Percentiles rank a stretch among this genome's conserved stretches.
phyloP scores from a whole-genome alignment of 2,888 invertebrate species.

The Agrotis ipsilon region DNA sequence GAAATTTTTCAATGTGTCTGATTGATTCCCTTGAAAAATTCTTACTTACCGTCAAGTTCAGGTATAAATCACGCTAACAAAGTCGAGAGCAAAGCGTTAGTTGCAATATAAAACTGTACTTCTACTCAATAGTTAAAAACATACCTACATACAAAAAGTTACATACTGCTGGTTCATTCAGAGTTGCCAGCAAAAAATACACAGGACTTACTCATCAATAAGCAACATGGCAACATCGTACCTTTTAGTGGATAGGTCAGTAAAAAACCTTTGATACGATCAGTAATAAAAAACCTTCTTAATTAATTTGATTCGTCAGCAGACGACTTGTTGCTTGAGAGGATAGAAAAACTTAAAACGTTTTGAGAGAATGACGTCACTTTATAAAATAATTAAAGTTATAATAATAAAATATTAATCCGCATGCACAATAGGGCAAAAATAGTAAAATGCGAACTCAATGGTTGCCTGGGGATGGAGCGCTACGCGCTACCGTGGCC shows the following conservation, averaged over 20 bases:
- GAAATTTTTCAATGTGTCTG: too few species aligned
- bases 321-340: neutral
- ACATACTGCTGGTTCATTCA: neutral
- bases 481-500: too few species aligned
- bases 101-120: slow-evolving; percentile 1
- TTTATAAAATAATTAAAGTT: neutral
- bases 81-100: too few species aligned
- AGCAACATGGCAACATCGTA: neutral
- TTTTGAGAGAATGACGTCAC: neutral
- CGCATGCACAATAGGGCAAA: too few species aligned
- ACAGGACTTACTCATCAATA: neutral
- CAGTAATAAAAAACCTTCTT: neutral
- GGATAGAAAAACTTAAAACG: neutral
- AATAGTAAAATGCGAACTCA: too few species aligned
- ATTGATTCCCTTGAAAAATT: too few species aligned
- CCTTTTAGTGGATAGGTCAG: neutral
- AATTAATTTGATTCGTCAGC: neutral
- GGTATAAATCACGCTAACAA: too few species aligned
- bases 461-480: too few species aligned
- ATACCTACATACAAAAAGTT: neutral
- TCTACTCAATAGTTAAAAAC: neutral
- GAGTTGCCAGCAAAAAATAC: slow-evolving; percentile 6
- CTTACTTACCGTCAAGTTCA: too few species aligned
- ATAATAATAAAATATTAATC: too few species aligned
- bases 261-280: slow-evolving; percentile 24